Conservation (phyloP, 2,888 invertebrate genomes). For the Dasypolia templi region DNA sequence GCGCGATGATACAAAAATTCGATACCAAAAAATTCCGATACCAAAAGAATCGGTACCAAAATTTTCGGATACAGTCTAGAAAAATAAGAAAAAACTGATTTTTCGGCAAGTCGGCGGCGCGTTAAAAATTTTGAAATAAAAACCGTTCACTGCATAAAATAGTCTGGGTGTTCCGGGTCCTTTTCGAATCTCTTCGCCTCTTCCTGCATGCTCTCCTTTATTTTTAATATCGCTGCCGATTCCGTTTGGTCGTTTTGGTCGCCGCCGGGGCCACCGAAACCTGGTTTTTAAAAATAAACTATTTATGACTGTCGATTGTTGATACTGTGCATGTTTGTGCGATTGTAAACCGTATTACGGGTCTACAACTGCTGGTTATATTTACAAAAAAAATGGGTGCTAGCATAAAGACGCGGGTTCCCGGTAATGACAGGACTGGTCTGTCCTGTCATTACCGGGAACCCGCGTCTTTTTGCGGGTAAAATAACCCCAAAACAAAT, state of each 20-base stretch:
- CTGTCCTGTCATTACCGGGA: no score
- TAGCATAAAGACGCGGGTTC: not conserved
- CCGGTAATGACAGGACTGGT: not conserved
- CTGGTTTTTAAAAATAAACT: conserved; percentile 76
- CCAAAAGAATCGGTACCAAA: conserved; percentile 46
- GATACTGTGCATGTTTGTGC: conserved; percentile 39
- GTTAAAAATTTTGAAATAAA: conserved; percentile 39
- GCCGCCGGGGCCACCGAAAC: conserved; percentile 89
- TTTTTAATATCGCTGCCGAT: conserved; percentile 99
- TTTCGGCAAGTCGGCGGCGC: conserved; percentile 67
- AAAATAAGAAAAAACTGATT: conserved; percentile 20
- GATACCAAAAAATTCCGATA: conserved; percentile 45
- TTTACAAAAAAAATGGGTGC: not conserved
- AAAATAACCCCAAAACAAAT: no score
- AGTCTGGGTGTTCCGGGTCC: conserved; percentile 99
- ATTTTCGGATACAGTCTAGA: conserved; percentile 11
- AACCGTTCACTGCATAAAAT: conserved; percentile 97
- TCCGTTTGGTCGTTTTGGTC: conserved; percentile 97
- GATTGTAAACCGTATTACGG: conserved; percentile 77
- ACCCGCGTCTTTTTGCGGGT: no score
- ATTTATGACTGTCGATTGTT: conserved; percentile 61
- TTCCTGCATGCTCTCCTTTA: conserved; percentile 99
- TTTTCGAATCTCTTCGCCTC: conserved; percentile 99
- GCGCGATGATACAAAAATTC: conserved; percentile 23
- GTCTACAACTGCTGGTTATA: conserved; percentile 12